Base-by-base conservation (phyloP, 2,888 invertebrate species). In the Temnothorax rugatulus region DNA sequence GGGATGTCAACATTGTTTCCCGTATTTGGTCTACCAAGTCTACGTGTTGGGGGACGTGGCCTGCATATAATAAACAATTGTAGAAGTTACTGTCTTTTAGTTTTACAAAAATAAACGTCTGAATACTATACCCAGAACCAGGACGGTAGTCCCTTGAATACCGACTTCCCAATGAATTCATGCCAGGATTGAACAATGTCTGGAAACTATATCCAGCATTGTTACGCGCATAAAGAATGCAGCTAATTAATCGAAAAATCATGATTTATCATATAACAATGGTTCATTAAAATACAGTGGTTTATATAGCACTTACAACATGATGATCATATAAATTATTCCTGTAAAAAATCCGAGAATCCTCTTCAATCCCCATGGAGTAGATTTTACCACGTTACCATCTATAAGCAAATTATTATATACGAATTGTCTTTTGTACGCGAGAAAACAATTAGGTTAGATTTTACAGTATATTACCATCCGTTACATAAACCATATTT, bases 1-100 rank as follows among this genome's bases (percentile, higher is more conserved):
- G 93, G 92, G 64, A 93, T 69, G 59, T 86, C 77, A 15, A 92
- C 84, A 8, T 75, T 82, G 9, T 88, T 76, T 21, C 89, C 83
- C 25, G 88, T 85, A 74, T 92, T 91, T 18, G 89, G 88, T 82
- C 92, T 89, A 21, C 92, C 92, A n/a, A 93, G 84, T 85, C 87
- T 91, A 13, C 92, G 92, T 4, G 82, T 87, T 41, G 93, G 90
- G 38, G 91, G 92, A 82, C 87, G 89, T 25, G 91, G 90, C 7
- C 93, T 93, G 64, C 0, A 85, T 38, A 52, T 1, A 61, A 73
- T 52, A 86, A 57, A 57, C 21, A 18, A 52, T 34, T 61, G 4
- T 41, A n/a, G 1, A 15, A 47, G 9, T 61, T 61, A 41, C 18
- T 5, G 29, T 50, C 7, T 29, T 4, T 4, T 29, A 4, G 29